These are phyloP conservation scores for Pseudopipra pipra DNA, from an alignment of 2,113 vertebrate genomes.

Conservation along the genomic window DNA sequence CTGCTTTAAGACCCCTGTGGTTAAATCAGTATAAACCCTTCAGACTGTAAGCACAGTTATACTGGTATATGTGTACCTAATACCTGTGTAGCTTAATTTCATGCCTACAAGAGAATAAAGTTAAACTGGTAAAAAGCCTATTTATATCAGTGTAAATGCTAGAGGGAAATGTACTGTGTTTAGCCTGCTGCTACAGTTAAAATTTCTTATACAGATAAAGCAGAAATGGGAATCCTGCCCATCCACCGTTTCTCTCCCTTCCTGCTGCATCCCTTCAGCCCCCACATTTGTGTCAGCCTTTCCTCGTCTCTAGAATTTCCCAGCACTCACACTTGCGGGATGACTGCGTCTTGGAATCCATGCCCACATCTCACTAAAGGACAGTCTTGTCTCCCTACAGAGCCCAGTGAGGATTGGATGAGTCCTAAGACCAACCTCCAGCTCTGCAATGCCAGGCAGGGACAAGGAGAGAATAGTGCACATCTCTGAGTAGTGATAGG, in stretches of 20 bases:
- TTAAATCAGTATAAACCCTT: constrained; percentile 43
- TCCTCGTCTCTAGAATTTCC: background rate
- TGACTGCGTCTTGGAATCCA: background rate
- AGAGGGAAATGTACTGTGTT: background rate
- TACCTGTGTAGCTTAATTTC: constrained; percentile 58
- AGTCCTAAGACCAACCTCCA: background rate
- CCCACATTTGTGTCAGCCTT: background rate
- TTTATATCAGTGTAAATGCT: constrained; percentile 6
- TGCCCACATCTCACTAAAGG: background rate
- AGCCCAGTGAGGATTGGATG: background rate
- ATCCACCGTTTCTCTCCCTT: background rate
- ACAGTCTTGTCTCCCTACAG: rapidly evolving
- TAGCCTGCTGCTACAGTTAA: background rate
- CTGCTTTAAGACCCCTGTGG: constrained; percentile 27
- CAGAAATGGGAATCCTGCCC: background rate
- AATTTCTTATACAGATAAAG: background rate
- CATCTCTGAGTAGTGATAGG: background rate
- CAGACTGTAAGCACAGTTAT: constrained; percentile 27
- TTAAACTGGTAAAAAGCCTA: background rate
- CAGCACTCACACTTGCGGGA: rapidly evolving
- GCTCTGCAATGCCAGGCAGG: background rate
- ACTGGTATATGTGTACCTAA: constrained; percentile 12
- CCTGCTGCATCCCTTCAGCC: background rate
- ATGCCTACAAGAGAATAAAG: constrained; percentile 44
- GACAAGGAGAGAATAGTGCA: background rate